Conservation (phyloP, 2,888 invertebrate species). For the Aricia artaxerxes region DNA sequence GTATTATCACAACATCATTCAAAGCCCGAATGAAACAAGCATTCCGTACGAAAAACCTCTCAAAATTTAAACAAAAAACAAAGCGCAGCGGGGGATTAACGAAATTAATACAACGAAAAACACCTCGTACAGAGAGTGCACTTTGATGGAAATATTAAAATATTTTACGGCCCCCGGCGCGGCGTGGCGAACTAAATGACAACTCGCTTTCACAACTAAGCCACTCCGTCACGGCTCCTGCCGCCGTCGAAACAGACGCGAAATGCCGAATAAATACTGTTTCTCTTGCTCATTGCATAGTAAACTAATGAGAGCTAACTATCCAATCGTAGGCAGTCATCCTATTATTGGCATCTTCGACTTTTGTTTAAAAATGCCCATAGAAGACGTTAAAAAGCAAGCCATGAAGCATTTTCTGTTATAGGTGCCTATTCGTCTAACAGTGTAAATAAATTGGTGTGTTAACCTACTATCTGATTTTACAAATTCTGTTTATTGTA, state of each 20-base stretch:
- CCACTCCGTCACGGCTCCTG: slow-evolving; percentile 40
- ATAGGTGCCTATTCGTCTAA: too few species aligned
- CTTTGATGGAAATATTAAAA: slow-evolving; percentile 49
- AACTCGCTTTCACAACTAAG: slow-evolving; percentile 43
- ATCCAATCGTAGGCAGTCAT: not conserved
- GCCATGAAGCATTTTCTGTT: too few species aligned
- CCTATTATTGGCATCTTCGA: too few species aligned
- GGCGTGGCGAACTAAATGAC: slow-evolving; percentile 35
- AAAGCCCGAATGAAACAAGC: not conserved
- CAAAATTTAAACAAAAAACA: not conserved
- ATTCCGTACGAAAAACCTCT: not conserved
- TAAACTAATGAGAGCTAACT: not conserved
- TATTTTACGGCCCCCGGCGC: slow-evolving; percentile 44
- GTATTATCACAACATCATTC: not conserved
- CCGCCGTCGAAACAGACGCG: not conserved
- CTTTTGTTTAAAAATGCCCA: too few species aligned
- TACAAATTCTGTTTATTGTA: too few species aligned
- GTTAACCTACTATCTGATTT: too few species aligned
- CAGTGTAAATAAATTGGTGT: too few species aligned
- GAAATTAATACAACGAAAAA: slow-evolving; percentile 38
- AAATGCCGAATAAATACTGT: not conserved
- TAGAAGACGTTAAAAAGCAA: too few species aligned
- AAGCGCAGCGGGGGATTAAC: not conserved
- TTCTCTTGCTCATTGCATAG: not conserved
- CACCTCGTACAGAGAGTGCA: slow-evolving; percentile 49